A percentile compares a stretch with the other conserved stretches of the same genome.
These are phyloP conservation scores for Anastatus disparis DNA, from an alignment of 1,140 invertebrate species.

Conservation along the genomic window DNA sequence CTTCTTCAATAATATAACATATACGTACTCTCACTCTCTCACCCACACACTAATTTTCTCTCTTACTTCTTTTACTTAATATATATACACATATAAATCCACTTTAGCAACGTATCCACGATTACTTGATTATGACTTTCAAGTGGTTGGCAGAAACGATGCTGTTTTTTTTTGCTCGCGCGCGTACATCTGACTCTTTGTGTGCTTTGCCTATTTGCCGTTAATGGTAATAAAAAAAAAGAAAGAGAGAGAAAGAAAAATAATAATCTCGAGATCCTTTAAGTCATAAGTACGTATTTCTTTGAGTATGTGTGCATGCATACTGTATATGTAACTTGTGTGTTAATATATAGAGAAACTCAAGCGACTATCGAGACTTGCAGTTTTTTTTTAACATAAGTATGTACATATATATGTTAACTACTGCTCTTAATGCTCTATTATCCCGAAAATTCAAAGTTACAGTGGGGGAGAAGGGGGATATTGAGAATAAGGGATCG, in stretches of 20 bases:
- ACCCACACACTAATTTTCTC: not conserved
- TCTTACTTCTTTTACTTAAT: too few relatives aligned
- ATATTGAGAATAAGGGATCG: too few relatives aligned
- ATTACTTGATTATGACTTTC: constrained; percentile 58
- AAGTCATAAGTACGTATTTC: not conserved
- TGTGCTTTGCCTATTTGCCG: not conserved
- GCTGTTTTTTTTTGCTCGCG: not conserved
- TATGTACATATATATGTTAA: too few relatives aligned
- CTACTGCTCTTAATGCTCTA: constrained; percentile 5
- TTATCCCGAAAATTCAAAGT: constrained; percentile 11
- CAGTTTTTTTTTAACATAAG: too few relatives aligned
- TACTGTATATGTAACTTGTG: not conserved
- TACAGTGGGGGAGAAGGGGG: not conserved
- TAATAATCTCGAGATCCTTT: constrained; percentile 15
- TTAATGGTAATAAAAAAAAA: too few relatives aligned
- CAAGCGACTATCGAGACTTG: too few relatives aligned
- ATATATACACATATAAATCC: too few relatives aligned
- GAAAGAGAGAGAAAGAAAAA: too few relatives aligned
- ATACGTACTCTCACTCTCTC: not conserved
- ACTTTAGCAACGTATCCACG: constrained; percentile 44
- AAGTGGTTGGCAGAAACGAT: constrained; percentile 42
- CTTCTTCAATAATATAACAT: too few relatives aligned
- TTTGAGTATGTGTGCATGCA: not conserved
- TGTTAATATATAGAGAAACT: too few relatives aligned
- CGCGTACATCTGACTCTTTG: not conserved